Percentiles rank a stretch among this genome's conserved stretches.
These are phyloP conservation scores for Gobionotothen gibberifrons DNA, from an alignment of 2,797 vertebrate species.

Conservation along the genomic window DNA sequence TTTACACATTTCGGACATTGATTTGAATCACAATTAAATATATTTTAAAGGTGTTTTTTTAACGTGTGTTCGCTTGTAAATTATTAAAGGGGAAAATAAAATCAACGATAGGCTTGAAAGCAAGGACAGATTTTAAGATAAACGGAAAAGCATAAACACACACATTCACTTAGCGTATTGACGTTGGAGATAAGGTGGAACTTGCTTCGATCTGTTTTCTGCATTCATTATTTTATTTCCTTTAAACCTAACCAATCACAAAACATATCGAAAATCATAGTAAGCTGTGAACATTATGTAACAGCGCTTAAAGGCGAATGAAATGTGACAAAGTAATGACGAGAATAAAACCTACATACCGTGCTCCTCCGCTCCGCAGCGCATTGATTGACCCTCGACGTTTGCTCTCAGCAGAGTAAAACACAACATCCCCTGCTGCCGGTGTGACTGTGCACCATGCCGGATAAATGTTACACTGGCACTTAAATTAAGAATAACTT, in stretches of 20 bases:
- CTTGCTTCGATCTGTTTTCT: constrained; percentile 42
- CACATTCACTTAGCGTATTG: constrained; percentile 39
- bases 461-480: constrained; percentile 91
- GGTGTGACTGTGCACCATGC: constrained; percentile 85
- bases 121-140: constrained; percentile 37
- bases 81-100: constrained; percentile 5
- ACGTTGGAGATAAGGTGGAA: constrained; percentile 53
- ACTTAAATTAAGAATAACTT: constrained; percentile 90
- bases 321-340: constrained; percentile 46
- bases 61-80: not conserved
- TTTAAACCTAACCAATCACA: constrained; percentile 23
- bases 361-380: constrained; percentile 83
- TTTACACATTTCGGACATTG: constrained; percentile 10
- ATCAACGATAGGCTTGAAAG: constrained; percentile 9
- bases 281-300: constrained; percentile 8
- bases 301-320: constrained; percentile 25
- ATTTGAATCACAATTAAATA: not conserved
- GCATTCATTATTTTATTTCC: constrained; percentile 43
- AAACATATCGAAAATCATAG: constrained; percentile 13
- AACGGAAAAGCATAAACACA: constrained; percentile 10
- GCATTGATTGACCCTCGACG: constrained; percentile 90
- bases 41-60: constrained; percentile 9
- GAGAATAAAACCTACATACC: constrained; percentile 79
- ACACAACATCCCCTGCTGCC: constrained; percentile 85
- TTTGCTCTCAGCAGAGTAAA: constrained; percentile 78